Evolutionary conservation across 2,888 invertebrate genomes (phyloP).

Genomic region (Kuschelorhynchus macadamiae): DNA sequence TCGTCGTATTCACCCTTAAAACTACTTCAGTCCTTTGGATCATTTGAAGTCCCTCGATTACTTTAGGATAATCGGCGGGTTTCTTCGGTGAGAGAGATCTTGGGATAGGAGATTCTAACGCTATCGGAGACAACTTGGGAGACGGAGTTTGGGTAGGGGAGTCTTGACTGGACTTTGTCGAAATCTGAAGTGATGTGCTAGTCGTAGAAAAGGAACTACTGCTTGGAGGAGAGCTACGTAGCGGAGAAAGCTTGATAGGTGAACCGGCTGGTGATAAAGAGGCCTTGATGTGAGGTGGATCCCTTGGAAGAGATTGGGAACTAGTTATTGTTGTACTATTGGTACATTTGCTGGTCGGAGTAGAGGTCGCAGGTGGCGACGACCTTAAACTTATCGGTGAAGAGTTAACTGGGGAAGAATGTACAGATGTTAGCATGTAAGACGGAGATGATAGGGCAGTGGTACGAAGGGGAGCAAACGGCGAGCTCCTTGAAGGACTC

Average conservation of each 20-base stretch:
- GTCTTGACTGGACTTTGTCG: conserved; percentile 27
- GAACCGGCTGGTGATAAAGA: conserved; percentile 63
- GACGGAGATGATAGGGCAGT: conserved; percentile 59
- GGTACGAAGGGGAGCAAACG: conserved; percentile 62
- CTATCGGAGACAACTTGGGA: conserved; percentile 30
- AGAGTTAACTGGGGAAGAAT: conserved; percentile 4
- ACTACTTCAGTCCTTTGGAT: conserved; percentile 77
- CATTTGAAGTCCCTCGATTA: conserved; percentile 71
- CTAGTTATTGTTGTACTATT: conserved; percentile 42
- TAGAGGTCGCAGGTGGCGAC: conserved; percentile 38
- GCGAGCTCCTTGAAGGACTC: conserved; percentile 61
- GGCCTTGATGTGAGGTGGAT: conserved; percentile 60
- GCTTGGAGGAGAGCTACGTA: conserved; percentile 59
- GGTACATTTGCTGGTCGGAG: conserved; percentile 46
- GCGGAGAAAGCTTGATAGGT: conserved; percentile 59
- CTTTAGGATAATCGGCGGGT: conserved; percentile 63
- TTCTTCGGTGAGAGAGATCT: conserved; percentile 50
- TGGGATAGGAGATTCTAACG: background rate
- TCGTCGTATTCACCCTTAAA: conserved; percentile 74
- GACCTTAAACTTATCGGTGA: conserved; percentile 6
- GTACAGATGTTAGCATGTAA: conserved; percentile 50
- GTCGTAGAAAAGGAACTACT: background rate
- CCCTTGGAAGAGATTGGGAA: conserved; percentile 63
- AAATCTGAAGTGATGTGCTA: conserved; percentile 1
- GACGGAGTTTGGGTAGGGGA: conserved; percentile 14